A percentile compares a stretch with the other conserved stretches of the same genome.
These are phyloP conservation scores for Acanthosepion pharaonis DNA, from an alignment of 2,888 invertebrate species.

Conservation along the genomic window DNA sequence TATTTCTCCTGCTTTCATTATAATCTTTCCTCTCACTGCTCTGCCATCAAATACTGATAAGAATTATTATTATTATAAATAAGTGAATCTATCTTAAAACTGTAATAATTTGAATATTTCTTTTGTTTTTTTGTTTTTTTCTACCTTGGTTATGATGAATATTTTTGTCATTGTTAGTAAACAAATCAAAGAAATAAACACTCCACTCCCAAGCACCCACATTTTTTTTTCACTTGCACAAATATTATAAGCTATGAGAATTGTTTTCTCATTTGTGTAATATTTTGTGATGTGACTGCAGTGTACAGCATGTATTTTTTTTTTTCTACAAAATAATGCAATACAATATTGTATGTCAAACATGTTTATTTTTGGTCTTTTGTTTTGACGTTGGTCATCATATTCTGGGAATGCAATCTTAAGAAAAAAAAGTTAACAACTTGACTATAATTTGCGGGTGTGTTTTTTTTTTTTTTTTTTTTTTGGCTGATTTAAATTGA, in stretches of 20 bases:
- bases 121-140: not conserved
- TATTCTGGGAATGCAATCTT: no score
- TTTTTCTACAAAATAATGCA: not conserved
- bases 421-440: no score
- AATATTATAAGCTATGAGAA: not conserved
- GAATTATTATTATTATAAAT: not conserved
- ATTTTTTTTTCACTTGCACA: not conserved
- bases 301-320: not conserved
- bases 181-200: not conserved
- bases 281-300: not conserved
- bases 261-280: not conserved
- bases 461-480: no score
- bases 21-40: not conserved
- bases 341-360: conserved; percentile 6
- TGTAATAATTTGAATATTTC: not conserved
- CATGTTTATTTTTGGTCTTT: not conserved
- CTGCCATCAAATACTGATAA: not conserved
- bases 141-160: no score
- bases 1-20: no score
- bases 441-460: no score
- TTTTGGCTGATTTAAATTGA: no score
- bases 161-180: not conserved
- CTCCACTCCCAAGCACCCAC: not conserved
- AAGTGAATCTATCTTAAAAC: not conserved
- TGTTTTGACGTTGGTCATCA: not conserved